Conservation (phyloP, 30 jellyfish, hydroid and myxozoan genomes). For the Nemopilema nomurai region DNA sequence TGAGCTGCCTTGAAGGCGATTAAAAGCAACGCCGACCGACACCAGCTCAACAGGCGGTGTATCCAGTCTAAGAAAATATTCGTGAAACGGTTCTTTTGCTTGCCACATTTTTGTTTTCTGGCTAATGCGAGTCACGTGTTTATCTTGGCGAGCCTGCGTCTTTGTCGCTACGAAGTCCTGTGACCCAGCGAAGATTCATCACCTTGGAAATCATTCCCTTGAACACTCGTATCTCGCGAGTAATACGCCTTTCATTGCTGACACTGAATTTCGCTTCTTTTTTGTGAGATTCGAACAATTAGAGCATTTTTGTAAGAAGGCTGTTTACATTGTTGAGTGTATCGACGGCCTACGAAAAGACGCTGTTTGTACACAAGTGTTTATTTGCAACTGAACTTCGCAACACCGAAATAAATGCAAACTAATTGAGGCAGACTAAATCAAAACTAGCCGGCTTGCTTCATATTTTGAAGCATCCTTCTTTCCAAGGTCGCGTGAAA, state of each 20-base stretch:
- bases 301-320: background rate
- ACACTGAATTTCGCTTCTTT: background rate
- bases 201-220: background rate
- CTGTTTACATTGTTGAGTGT: background rate
- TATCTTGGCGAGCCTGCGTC: background rate
- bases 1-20: background rate
- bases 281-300: background rate
- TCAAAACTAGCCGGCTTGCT: background rate
- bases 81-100: background rate
- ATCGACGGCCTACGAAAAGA: background rate
- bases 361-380: background rate
- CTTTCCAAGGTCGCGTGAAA: background rate
- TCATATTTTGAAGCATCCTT: background rate
- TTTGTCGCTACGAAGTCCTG: background rate
- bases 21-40: background rate
- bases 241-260: background rate
- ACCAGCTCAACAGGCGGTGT: background rate
- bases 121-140: background rate
- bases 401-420: background rate
- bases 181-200: background rate
- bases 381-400: background rate
- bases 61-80: background rate
- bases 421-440: background rate
- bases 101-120: background rate
- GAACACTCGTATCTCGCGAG: background rate